Conservation (phyloP, 2,888 invertebrate genomes). For the Xylota segnis region DNA sequence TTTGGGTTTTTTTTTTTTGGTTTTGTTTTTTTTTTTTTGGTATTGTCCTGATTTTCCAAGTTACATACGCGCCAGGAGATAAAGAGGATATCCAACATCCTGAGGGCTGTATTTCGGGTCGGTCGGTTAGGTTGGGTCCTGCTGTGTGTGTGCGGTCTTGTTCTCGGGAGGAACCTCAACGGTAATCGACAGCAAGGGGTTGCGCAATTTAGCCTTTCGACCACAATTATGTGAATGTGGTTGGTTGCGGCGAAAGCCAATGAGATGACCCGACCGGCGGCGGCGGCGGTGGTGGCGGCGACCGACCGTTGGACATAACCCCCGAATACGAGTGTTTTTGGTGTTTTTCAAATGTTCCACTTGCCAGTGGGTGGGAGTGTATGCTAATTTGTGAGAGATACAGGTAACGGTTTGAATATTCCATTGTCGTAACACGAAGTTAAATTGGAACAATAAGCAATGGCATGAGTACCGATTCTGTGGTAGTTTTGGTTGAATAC, state of each 20-base stretch:
- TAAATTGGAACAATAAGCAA: constrained; percentile 68
- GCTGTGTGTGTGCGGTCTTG: neutral
- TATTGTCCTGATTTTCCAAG: constrained; percentile 12
- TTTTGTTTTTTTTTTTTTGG: constrained; percentile 19
- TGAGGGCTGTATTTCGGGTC: constrained; percentile 12
- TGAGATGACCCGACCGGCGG: constrained; percentile 65
- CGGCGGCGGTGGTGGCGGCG: too few relatives aligned
- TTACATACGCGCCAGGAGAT: constrained; percentile 30
- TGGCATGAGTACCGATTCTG: constrained; percentile 33
- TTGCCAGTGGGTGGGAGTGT: constrained; percentile 10
- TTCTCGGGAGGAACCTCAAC: constrained; percentile 19
- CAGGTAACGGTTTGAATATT: constrained; percentile 67
- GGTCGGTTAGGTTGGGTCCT: neutral
- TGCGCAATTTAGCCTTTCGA: constrained; percentile 50
- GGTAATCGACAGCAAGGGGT: constrained; percentile 42
- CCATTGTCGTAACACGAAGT: constrained; percentile 50
- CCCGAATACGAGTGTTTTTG: constrained; percentile 51
- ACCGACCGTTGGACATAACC: constrained; percentile 42
- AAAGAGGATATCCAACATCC: constrained; percentile 48
- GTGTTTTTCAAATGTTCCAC: constrained; percentile 50
- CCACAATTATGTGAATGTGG: constrained; percentile 68
- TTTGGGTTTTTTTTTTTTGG: neutral
- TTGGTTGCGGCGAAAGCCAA: constrained; percentile 53
- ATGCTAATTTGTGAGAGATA: constrained; percentile 59
- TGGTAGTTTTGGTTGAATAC: constrained; percentile 43